Evolutionary conservation across 2,888 invertebrate species (phyloP).

Genomic region (Lymantria monacha): DNA sequence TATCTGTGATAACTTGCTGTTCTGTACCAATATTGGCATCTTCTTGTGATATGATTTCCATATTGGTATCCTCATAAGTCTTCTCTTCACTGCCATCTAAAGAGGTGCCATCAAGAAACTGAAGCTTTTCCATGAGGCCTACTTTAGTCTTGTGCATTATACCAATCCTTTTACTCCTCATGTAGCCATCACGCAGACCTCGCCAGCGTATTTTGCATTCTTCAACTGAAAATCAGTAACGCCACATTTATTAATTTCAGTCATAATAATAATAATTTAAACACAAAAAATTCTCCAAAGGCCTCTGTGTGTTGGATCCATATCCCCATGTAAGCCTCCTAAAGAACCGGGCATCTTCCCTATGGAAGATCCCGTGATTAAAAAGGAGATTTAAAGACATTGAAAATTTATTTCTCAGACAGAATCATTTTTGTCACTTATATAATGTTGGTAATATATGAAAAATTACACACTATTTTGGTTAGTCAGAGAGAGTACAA

Average conservation of each 20-base stretch:
- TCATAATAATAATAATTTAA: slow-evolving; percentile 1
- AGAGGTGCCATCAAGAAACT: slow-evolving; percentile 53
- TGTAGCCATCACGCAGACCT: slow-evolving; percentile 78
- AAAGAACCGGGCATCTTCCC: no score
- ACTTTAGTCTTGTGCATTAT: slow-evolving; percentile 60
- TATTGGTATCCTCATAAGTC: not conserved
- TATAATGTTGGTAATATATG: no score
- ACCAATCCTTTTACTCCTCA: slow-evolving; percentile 71
- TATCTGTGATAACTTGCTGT: slow-evolving; percentile 71
- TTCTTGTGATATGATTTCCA: slow-evolving; percentile 16
- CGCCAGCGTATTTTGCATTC: slow-evolving; percentile 82
- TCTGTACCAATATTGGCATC: slow-evolving; percentile 36
- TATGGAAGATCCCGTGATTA: no score
- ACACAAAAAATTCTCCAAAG: not conserved
- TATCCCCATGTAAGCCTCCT: no score
- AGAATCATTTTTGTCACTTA: no score
- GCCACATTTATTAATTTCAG: not conserved
- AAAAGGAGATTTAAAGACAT: not conserved
- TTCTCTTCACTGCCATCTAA: slow-evolving; percentile 30
- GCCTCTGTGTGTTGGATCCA: no score
- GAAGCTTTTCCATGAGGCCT: slow-evolving; percentile 61
- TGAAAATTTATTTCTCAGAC: no score
- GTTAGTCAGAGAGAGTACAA: no score
- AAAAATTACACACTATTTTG: no score
- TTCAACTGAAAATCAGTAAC: slow-evolving; percentile 63